Evolutionary conservation across 2,113 vertebrate species (phyloP), one percentile per base, ranked within the genome.

Genomic region (Delphinapterus leucas): DNA sequence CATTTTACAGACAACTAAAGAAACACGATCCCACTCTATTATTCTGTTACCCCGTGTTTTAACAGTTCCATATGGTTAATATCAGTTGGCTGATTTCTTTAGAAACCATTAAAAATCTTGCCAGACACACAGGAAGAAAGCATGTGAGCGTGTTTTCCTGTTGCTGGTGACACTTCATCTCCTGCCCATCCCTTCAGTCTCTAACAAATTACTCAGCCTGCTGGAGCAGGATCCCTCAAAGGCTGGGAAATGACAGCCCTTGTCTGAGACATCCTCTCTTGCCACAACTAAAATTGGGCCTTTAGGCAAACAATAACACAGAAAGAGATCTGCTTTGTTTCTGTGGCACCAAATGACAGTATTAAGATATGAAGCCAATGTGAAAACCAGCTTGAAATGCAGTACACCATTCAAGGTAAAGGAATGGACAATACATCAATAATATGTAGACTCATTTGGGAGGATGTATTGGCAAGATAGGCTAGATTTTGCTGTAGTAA

Each of bases 51-150:
- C 84, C 96, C 38, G 18, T 14, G 67, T 96, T 96, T 96, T 94
- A 94, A 87, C 71, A 83, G 90, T 97, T 97, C 97, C 96, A 97
- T 97, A 98, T 97, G 97, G 92, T 71, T 74, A 92, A 94, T 88
- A 96, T 97, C 96, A 97, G 76, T 65, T 1, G 1, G 10, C 77
- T 79, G 73, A 93, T 94, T 97, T 97, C 98, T 97, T 96, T 60
- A 96, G 94, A 97, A 98, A 97, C 95, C 97, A 97, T 98, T 96
- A 96, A 94, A 96, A 93, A n/a, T 91, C 84, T 79, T 97, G 94
- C 94, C 90, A 98, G 93, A 96, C 79, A 76, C 53, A 88, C 18
- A 65, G 61, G 96, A 70, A 65, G 60, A 92, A 96, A 79, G 41
- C 92, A 74, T 28, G 85, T 92, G 95, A 97, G 84, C 8, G 0